Evolutionary conservation across 2,797 vertebrate genomes (phyloP).

Genomic region (Falco novaeseelandiae): DNA sequence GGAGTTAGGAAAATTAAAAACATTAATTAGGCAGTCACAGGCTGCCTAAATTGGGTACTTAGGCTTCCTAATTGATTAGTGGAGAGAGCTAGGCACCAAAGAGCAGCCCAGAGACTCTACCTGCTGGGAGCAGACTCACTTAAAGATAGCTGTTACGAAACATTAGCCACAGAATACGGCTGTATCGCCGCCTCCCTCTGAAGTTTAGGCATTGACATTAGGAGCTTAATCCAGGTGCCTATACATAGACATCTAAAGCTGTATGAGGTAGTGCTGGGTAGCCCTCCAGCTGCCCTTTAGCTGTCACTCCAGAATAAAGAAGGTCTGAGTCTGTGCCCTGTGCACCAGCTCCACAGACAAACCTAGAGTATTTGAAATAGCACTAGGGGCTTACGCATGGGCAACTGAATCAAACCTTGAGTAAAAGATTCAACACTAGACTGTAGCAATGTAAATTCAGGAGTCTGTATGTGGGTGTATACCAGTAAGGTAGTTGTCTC

Average conservation of each 20-base stretch:
- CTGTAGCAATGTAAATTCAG: not conserved
- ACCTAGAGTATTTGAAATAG: not conserved
- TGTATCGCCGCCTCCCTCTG: not conserved
- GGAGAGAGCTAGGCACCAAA: not conserved
- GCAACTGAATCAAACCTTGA: not conserved
- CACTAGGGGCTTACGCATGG: not conserved
- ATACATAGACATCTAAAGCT: not conserved
- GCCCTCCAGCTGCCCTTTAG: not conserved
- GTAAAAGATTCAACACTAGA: not conserved
- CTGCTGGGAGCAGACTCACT: not conserved
- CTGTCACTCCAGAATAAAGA: not conserved
- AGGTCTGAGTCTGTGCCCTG: not conserved
- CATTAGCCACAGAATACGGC: not conserved
- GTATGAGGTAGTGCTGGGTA: not conserved
- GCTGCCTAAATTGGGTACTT: slow-evolving; percentile 8
- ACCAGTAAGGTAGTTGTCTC: not conserved
- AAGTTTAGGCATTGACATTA: not conserved
- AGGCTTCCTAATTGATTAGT: slow-evolving; percentile 22
- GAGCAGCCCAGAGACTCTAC: not conserved
- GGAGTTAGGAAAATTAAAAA: slow-evolving; percentile 18
- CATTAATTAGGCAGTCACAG: slow-evolving; percentile 24
- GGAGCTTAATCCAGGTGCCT: not conserved
- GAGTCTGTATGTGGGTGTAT: too few relatives aligned
- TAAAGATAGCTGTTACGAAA: not conserved
- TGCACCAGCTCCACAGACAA: not conserved